Evolutionary conservation across 2,797 vertebrate genomes (phyloP).

Genomic region (Neomorphus geoffroyi): DNA sequence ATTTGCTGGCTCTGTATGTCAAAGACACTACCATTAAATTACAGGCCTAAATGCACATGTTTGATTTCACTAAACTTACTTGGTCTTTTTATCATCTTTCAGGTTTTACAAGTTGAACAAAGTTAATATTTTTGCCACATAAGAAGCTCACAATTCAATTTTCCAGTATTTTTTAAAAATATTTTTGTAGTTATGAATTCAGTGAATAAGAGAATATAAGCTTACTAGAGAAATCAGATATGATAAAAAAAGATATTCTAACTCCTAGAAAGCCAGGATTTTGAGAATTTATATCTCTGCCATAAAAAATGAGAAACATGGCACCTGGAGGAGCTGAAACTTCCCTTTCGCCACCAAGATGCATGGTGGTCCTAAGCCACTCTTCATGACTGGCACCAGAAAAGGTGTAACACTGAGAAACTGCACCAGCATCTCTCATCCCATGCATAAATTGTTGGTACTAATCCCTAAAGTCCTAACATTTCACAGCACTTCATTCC

Average conservation of each 20-base stretch:
- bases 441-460: background rate
- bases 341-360: background rate
- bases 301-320: background rate
- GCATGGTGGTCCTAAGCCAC: background rate
- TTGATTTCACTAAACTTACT: background rate
- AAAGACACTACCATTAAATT: background rate
- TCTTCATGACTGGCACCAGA: background rate
- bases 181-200: background rate
- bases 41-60: background rate
- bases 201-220: background rate
- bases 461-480: conserved; percentile 15
- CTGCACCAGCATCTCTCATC: background rate
- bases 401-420: background rate
- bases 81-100: background rate
- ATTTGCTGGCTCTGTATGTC: background rate
- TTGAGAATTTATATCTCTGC: background rate
- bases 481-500: conserved; percentile 7
- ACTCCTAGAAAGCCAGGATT: background rate
- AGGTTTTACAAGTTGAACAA: background rate
- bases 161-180: background rate
- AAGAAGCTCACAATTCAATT: background rate
- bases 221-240: background rate
- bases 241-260: background rate
- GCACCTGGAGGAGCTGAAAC: background rate
- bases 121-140: background rate